Conservation (phyloP, 2,797 vertebrate species). For the Eremophila alpestris region DNA sequence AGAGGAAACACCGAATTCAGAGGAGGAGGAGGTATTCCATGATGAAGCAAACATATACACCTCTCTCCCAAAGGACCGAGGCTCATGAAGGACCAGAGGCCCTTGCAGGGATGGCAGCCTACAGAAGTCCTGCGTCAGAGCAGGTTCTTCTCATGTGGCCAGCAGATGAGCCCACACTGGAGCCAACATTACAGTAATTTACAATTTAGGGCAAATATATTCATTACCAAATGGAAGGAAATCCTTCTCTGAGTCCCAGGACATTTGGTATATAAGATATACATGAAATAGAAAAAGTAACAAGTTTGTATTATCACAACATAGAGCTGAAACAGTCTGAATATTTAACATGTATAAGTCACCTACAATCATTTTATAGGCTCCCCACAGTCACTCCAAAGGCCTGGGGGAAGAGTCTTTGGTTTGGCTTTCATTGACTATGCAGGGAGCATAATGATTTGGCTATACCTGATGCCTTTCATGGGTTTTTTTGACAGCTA, state of each 20-base stretch:
- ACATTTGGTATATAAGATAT: background rate
- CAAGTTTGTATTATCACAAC: background rate
- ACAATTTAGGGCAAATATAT: background rate
- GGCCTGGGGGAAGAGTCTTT: background rate
- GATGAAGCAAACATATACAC: fast-evolving
- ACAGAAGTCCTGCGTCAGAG: background rate
- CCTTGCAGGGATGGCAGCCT: background rate
- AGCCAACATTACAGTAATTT: background rate
- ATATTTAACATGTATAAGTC: background rate
- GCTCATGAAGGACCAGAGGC: background rate
- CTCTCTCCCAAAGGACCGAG: background rate
- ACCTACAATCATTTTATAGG: background rate
- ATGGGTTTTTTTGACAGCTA: background rate
- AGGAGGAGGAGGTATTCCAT: background rate
- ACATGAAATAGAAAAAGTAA: background rate
- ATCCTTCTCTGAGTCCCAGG: background rate
- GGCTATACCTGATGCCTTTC: background rate
- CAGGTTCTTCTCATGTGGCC: background rate
- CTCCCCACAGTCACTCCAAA: background rate
- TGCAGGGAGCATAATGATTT: background rate
- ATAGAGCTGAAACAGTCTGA: background rate
- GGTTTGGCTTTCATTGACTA: background rate
- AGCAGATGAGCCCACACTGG: background rate
- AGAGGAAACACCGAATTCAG: background rate
- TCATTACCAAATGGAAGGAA: background rate